Evolutionary conservation across 2,797 vertebrate genomes (phyloP).

Genomic region (Cynopterus sphinx): DNA sequence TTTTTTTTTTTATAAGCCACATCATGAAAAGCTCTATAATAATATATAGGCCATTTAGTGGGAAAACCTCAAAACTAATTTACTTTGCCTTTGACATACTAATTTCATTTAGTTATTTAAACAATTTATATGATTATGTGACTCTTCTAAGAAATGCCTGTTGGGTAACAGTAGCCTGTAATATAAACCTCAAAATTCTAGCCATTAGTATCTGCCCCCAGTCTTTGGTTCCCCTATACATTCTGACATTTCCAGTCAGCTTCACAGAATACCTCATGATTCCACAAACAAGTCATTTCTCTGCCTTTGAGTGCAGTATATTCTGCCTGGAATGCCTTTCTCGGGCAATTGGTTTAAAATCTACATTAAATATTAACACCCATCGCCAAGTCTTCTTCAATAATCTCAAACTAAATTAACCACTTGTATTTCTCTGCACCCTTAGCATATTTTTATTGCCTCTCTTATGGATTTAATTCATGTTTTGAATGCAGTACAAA

Average conservation of each 20-base stretch:
- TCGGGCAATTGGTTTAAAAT: neutral
- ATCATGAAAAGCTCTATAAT: neutral
- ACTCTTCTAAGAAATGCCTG: neutral
- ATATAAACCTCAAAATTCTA: neutral
- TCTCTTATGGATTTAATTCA: neutral
- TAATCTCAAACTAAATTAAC: slow-evolving; percentile 17
- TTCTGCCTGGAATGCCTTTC: neutral
- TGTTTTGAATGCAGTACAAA: neutral
- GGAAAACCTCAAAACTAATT: neutral
- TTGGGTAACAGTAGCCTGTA: neutral
- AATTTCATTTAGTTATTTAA: neutral
- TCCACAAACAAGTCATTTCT: neutral
- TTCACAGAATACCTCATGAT: neutral
- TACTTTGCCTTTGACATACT: neutral
- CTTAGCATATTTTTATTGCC: neutral
- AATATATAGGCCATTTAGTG: neutral
- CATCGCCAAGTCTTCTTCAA: neutral
- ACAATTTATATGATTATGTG: neutral
- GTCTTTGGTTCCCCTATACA: neutral
- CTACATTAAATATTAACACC: neutral
- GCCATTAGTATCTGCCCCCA: neutral
- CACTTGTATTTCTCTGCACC: neutral
- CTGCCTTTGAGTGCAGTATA: neutral
- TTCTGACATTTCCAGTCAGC: neutral
- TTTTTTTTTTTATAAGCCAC: neutral